Evolutionary conservation across 2,113 vertebrate genomes (phyloP).

Genomic region (Salminus brasiliensis): DNA sequence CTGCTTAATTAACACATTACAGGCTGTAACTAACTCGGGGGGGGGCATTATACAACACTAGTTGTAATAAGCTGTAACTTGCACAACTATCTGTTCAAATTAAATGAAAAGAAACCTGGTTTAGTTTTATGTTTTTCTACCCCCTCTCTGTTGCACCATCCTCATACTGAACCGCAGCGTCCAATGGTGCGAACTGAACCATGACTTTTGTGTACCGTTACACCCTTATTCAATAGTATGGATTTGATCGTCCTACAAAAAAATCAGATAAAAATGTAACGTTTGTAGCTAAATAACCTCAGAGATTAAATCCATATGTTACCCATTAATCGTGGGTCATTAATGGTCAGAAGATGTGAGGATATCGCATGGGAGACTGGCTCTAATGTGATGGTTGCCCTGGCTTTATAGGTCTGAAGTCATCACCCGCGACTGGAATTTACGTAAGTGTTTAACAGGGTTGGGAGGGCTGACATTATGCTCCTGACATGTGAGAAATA

Average conservation of each 20-base stretch:
- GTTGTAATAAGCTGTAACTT: no score
- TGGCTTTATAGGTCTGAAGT: slow-evolving; percentile 34
- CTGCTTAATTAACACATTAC: no score
- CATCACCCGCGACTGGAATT: slow-evolving; percentile 49
- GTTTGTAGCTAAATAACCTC: slow-evolving; percentile 48
- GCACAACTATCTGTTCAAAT: no score
- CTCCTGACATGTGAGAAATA: slow-evolving; percentile 62
- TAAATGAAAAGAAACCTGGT: no score
- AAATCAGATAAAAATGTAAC: no score
- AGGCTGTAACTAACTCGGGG: no score
- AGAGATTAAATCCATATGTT: slow-evolving; percentile 44
- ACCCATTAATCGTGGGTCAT: slow-evolving; percentile 51
- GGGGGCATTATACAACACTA: no score
- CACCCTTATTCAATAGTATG: not conserved
- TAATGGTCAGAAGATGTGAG: slow-evolving; percentile 27
- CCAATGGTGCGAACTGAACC: no score
- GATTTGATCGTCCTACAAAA: not conserved
- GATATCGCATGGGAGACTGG: slow-evolving; percentile 53
- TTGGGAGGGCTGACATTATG: slow-evolving; percentile 42
- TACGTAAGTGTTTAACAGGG: slow-evolving; percentile 55
- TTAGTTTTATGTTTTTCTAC: no score
- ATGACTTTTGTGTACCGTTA: no score
- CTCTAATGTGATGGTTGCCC: slow-evolving; percentile 24
- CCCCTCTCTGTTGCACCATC: no score
- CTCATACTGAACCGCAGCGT: no score